These are phyloP conservation scores for Buphagus erythrorhynchus DNA, from an alignment of 2,797 vertebrate species.

Conservation along the genomic window DNA sequence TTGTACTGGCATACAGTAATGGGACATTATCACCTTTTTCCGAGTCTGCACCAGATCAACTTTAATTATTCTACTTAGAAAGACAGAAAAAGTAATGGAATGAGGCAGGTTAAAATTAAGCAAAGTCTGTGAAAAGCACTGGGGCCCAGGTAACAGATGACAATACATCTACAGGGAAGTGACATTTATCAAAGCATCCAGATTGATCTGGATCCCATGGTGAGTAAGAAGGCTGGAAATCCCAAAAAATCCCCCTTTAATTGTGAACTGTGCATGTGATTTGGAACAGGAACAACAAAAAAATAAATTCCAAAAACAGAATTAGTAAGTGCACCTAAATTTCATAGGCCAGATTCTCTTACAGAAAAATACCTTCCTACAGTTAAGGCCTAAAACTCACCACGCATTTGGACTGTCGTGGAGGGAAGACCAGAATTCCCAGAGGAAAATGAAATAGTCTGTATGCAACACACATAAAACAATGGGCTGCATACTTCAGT, in stretches of 20 bases:
- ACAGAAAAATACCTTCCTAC: neutral
- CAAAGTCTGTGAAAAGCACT: fast-evolving
- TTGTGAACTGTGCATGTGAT: neutral
- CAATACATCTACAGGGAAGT: neutral
- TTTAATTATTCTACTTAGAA: neutral
- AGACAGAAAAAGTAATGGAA: neutral
- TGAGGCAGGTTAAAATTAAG: neutral
- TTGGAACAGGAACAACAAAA: neutral
- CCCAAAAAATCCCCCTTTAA: neutral
- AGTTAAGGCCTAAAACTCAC: neutral
- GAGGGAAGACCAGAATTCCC: neutral
- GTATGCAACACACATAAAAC: neutral
- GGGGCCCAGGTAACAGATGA: neutral
- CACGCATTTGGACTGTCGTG: neutral
- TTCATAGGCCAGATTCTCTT: neutral
- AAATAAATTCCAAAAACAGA: neutral
- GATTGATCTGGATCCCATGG: neutral
- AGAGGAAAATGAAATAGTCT: neutral
- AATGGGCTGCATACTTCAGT: neutral
- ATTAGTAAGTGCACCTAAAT: neutral
- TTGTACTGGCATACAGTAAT: neutral
- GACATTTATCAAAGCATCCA: neutral
- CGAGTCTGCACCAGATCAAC: neutral
- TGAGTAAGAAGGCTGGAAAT: neutral
- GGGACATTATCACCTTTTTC: neutral